Evolutionary conservation across 2,113 vertebrate genomes (phyloP), one percentile per base, ranked within the genome.

Genomic region (Spea multiplicata): DNA sequence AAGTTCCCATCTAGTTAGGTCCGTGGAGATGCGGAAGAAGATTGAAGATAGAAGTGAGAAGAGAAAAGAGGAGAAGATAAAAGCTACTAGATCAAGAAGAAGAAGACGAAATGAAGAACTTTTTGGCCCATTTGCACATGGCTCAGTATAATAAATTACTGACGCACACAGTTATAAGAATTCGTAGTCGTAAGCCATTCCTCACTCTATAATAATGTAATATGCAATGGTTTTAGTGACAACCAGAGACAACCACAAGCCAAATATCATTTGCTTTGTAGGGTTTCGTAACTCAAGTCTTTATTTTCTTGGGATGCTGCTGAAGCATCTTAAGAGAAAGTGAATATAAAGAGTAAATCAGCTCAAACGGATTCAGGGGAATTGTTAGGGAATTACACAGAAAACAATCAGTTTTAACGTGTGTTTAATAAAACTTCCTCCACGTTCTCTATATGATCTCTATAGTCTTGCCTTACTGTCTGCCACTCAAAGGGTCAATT

Each of bases 241-340:
- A 55, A 46, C 61, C 69, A 57, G 45, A 71, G n/a, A 9, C 30
- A 66, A 73, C 30, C 49, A 66, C 50, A 71, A 78, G 65, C 46
- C 62, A 71, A 46, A 68, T 57, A 76, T 68, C 64, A 68, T 53
- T 9, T 79, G 76, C 49, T 66, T 65, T 17, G 44, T 57, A 57
- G 68, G 13, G 52, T 78, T 78, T 71, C 71, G 71, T 71, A 71
- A 52, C 47, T 65, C 48, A n/a, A 49, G 16, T 62, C 49, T 46
- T 64, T 76, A 48, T 76, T 75, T 57, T 55, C 30, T 52, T 64
- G 17, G 66, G 68, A 57, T 62, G 44, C 55, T 62, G 47, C 55
- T 70, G 13, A 44, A 16, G 67, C 53, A 71, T 62, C 8, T 71
- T 64, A 64, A 45, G 4, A 17, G 6, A 17, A 62, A 5, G 16